These are phyloP conservation scores for Phalacrocorax carbo DNA, from an alignment of 2,113 vertebrate species.

Conservation along the genomic window DNA sequence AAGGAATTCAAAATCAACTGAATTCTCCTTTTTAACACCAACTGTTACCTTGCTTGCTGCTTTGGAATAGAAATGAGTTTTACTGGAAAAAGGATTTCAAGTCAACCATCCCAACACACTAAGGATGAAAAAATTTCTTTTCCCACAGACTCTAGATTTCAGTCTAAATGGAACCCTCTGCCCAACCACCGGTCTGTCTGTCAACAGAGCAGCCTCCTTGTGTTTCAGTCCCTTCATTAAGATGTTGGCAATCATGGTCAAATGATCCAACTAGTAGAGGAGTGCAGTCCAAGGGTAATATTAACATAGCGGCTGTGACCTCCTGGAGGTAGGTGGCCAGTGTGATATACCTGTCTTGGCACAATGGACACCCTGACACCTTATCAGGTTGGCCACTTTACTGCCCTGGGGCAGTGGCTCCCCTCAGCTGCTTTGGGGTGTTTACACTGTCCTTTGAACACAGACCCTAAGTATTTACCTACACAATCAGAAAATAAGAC, in stretches of 20 bases:
- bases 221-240: neutral
- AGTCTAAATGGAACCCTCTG: neutral
- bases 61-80: neutral
- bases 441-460: neutral
- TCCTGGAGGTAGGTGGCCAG: neutral
- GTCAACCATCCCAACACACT: neutral
- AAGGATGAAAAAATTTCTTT: neutral
- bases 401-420: neutral
- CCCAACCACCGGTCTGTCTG: fast-evolving
- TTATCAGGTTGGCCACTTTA: neutral
- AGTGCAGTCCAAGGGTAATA: neutral
- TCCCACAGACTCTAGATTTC: neutral
- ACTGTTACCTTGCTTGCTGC: neutral
- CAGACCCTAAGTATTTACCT: neutral
- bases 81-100: neutral
- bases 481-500: neutral
- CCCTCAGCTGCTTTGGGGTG: neutral
- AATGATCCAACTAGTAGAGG: neutral
- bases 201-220: neutral
- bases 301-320: fast-evolving
- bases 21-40: neutral
- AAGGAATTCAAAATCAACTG: neutral
- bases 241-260: neutral
- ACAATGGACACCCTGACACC: neutral
- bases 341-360: fast-evolving